Evolutionary conservation across 2,888 invertebrate genomes (phyloP).

Genomic region (Andrena minutula): DNA sequence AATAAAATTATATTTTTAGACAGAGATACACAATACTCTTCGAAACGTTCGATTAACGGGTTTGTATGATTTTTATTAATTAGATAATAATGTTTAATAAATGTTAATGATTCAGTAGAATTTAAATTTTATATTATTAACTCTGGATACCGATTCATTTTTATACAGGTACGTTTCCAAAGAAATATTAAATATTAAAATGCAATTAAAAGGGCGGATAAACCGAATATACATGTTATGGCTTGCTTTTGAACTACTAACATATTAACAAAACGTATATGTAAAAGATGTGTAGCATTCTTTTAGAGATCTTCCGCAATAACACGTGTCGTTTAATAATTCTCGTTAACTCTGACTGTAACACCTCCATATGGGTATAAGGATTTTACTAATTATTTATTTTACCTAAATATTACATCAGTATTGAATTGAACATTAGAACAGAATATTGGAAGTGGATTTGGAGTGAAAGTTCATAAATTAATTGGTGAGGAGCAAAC

Average conservation of each 20-base stretch:
- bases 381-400: conserved; percentile 7
- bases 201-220: not conserved
- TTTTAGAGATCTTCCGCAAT: conserved; percentile 1
- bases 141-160: conserved; percentile 32
- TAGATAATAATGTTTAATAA: conserved; percentile 33
- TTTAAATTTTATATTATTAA: conserved; percentile 40
- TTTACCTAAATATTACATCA: conserved; percentile 22
- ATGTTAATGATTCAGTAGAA: conserved; percentile 38
- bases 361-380: conserved; percentile 10
- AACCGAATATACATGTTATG: conserved; percentile 10
- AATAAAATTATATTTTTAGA: conserved; percentile 48
- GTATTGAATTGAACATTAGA: not conserved
- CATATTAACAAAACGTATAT: conserved; percentile 28
- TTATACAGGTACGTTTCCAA: conserved; percentile 42
- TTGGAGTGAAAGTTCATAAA: conserved; percentile 25
- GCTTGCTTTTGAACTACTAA: conserved; percentile 34
- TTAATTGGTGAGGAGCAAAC: conserved; percentile 73
- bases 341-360: not conserved
- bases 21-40: conserved; percentile 40
- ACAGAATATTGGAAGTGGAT: conserved; percentile 26
- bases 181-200: conserved; percentile 2
- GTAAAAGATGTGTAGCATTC: conserved; percentile 11
- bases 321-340: not conserved
- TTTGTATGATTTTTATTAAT: conserved; percentile 50
- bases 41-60: conserved; percentile 44